phyloP scores from a whole-genome alignment of 2,113 vertebrate species.

The Plectropomus leopardus region DNA sequence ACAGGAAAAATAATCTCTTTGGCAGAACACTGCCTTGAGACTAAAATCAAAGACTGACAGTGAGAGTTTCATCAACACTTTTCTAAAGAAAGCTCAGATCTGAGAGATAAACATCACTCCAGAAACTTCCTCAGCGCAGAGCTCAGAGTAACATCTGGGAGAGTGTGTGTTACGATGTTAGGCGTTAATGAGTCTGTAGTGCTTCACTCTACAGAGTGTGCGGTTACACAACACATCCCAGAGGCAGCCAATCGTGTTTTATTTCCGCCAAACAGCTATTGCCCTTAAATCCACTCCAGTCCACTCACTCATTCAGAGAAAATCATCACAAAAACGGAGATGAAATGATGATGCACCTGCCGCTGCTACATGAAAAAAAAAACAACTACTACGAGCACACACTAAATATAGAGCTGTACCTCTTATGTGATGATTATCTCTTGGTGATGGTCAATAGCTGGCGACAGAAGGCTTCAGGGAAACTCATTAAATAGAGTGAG shows the following conservation, averaged over 20 bases:
- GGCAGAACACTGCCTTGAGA: not conserved
- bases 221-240: slow-evolving; percentile 40
- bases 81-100: not conserved
- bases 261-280: slow-evolving; percentile 7
- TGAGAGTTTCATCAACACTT: not conserved
- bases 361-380: not conserved
- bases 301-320: slow-evolving; percentile 7
- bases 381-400: not conserved
- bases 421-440: slow-evolving; percentile 49
- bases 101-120: not conserved
- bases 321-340: slow-evolving; percentile 18
- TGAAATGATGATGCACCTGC: slow-evolving; percentile 32
- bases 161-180: not conserved
- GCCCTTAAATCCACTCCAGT: slow-evolving; percentile 28
- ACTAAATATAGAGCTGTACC: slow-evolving; percentile 61
- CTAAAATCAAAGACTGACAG: not conserved
- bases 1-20: not conserved
- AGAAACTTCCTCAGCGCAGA: not conserved
- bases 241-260: not conserved
- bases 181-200: not conserved
- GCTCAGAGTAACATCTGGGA: not conserved
- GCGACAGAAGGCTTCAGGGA: slow-evolving; percentile 54
- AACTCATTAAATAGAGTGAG: slow-evolving; percentile 79
- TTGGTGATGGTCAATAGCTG: slow-evolving; percentile 62
- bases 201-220: not conserved